Evolutionary conservation across 2,797 vertebrate species (phyloP).

Genomic region (Melopsittacus undulatus): DNA sequence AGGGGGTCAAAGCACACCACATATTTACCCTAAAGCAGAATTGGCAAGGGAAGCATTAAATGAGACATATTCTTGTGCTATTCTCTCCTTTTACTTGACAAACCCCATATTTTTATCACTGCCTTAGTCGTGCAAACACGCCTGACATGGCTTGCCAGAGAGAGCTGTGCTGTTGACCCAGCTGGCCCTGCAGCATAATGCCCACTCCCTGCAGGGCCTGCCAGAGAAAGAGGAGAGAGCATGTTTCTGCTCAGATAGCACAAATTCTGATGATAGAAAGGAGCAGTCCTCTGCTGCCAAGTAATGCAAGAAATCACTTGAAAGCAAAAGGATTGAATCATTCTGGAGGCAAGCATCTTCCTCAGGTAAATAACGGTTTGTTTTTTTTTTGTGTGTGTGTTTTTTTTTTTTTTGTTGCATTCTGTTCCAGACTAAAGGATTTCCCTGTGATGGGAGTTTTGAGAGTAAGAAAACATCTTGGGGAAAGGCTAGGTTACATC

Average conservation of each 20-base stretch:
- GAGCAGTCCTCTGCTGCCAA: not conserved
- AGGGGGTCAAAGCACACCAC: constrained; percentile 96
- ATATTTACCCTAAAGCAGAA: constrained; percentile 88
- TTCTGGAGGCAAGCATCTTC: not conserved
- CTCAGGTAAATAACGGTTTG: not conserved
- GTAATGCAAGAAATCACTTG: not conserved
- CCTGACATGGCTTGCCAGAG: not conserved
- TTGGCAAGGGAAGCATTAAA: not conserved
- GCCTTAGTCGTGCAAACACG: fast-evolving
- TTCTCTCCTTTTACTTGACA: not conserved
- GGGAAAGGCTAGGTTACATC: not conserved
- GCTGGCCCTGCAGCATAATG: not conserved
- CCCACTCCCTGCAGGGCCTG: not conserved
- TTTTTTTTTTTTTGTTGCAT: not conserved
- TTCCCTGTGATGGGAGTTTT: not conserved
- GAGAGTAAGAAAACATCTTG: not conserved
- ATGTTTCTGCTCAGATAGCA: not conserved
- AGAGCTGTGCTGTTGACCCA: not conserved
- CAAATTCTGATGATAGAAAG: not conserved
- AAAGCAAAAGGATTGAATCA: not conserved
- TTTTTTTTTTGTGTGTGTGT: not conserved
- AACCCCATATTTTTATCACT: not conserved
- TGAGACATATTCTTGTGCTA: fast-evolving
- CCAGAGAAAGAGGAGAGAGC: not conserved
- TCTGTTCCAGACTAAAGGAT: not conserved